Conservation (phyloP, 1,140 invertebrate genomes). For the Pissodes strobi region DNA sequence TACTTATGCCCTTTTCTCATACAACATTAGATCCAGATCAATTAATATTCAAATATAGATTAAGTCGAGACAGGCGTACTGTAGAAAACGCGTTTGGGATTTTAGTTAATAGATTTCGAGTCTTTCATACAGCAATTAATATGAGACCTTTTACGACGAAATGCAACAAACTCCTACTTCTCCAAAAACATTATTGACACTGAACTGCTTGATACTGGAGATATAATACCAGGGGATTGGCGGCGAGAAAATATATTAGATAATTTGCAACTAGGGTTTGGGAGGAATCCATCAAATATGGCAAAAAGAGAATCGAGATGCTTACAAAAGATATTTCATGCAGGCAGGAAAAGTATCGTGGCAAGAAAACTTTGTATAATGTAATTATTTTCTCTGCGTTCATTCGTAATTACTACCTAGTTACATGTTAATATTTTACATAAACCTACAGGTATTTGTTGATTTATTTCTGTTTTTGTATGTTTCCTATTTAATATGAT, state of each 20-base stretch:
- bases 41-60: background rate
- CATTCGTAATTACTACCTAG: background rate
- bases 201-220: too few relatives aligned
- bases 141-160: background rate
- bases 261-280: background rate
- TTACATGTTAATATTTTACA: background rate
- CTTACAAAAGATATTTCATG: background rate
- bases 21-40: conserved; percentile 34
- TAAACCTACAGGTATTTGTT: background rate
- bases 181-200: background rate
- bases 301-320: background rate
- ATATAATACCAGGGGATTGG: background rate
- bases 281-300: background rate
- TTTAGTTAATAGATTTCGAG: background rate
- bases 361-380: background rate
- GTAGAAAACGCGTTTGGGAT: background rate
- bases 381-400: background rate
- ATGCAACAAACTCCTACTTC: background rate
- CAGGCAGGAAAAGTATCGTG: background rate
- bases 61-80: background rate
- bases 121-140: background rate
- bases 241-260: background rate
- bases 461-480: too few relatives aligned
- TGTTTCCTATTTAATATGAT: too few relatives aligned
- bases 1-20: conserved; percentile 57